These are phyloP conservation scores for Emydocephalus ijimae DNA, from an alignment of 2,113 vertebrate genomes.

Conservation along the genomic window DNA sequence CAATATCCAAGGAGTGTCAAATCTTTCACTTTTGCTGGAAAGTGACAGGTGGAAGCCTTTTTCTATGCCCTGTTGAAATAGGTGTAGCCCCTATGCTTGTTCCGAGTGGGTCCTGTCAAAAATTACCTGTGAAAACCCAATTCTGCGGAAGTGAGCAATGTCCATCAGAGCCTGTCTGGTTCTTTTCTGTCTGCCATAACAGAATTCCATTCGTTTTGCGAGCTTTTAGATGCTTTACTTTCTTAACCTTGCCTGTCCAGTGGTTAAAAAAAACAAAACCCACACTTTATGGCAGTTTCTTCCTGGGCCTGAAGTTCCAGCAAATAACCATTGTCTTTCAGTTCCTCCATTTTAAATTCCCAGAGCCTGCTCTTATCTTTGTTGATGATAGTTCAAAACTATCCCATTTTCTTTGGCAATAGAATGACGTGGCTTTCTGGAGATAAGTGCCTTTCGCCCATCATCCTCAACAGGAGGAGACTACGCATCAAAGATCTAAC, in stretches of 20 bases:
- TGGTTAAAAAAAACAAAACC: background rate
- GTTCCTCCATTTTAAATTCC: background rate
- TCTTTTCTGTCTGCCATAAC: background rate
- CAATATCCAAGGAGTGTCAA: background rate
- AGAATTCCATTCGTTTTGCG: background rate
- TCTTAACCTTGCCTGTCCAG: background rate
- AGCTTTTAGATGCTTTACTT: background rate
- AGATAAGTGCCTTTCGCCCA: background rate
- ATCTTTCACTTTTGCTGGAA: background rate
- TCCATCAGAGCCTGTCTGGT: background rate
- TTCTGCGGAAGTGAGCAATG: background rate
- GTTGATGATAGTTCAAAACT: background rate
- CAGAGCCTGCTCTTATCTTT: background rate
- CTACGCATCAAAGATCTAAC: background rate
- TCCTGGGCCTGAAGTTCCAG: background rate
- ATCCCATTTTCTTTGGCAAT: background rate
- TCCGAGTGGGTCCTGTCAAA: background rate
- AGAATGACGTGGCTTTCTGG: background rate
- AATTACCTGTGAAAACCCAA: background rate
- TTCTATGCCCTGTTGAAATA: background rate
- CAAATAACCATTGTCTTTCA: background rate
- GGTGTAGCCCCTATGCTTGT: background rate
- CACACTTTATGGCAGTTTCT: background rate
- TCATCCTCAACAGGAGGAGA: background rate
- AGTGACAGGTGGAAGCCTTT: background rate